Evolutionary conservation across 2,797 vertebrate genomes (phyloP).

Genomic region (Sebastes vulpes): DNA sequence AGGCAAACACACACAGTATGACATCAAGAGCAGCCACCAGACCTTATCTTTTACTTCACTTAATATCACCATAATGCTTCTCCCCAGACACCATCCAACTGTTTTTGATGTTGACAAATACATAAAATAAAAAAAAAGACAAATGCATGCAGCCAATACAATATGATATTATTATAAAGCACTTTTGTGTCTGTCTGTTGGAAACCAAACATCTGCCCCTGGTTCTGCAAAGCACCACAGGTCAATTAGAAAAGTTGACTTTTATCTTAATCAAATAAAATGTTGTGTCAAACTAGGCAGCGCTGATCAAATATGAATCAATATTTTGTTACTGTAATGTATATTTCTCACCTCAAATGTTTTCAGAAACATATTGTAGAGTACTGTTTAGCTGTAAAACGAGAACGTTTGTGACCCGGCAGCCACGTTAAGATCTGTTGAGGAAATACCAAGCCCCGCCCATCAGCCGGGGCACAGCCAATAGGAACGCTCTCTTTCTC

Average conservation of each 20-base stretch:
- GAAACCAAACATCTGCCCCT: not conserved
- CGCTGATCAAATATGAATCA: not conserved
- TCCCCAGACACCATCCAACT: not conserved
- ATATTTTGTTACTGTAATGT: too few relatives aligned
- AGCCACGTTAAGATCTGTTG: too few relatives aligned
- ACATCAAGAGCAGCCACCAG: not conserved
- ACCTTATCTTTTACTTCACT: not conserved
- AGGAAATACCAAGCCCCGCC: too few relatives aligned
- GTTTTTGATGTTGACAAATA: not conserved
- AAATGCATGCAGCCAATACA: not conserved
- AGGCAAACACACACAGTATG: not conserved
- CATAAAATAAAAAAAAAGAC: too few relatives aligned
- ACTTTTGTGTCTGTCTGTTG: not conserved
- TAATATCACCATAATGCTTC: not conserved
- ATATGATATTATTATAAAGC: not conserved
- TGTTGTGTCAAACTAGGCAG: not conserved
- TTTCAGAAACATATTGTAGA: too few relatives aligned
- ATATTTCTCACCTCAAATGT: too few relatives aligned
- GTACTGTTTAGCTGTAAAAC: too few relatives aligned
- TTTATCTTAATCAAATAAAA: not conserved
- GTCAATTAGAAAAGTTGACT: too few relatives aligned
- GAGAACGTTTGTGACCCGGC: too few relatives aligned
- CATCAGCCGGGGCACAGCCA: too few relatives aligned
- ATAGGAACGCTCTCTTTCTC: too few relatives aligned
- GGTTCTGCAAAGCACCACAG: not conserved